Evolutionary conservation across 2,797 vertebrate genomes (phyloP).

Genomic region (Gallinago stenura): DNA sequence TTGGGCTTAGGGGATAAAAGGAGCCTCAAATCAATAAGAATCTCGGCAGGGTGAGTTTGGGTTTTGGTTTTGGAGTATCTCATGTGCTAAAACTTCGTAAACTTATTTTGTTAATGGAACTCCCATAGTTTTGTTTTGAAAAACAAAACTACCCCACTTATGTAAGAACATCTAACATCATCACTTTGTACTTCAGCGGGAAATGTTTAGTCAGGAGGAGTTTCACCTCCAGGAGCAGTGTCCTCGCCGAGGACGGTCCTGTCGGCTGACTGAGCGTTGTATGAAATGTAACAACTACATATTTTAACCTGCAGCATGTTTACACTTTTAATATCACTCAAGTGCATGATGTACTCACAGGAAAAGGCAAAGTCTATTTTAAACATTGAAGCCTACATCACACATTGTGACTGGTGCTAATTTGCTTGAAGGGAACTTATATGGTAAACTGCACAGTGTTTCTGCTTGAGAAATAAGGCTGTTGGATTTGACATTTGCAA

Average conservation of each 20-base stretch:
- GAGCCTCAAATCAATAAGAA: neutral
- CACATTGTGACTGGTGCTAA: constrained; percentile 39
- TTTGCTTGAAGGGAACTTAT: constrained; percentile 25
- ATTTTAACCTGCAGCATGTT: constrained; percentile 51
- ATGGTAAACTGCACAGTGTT: constrained; percentile 7
- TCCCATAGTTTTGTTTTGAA: neutral
- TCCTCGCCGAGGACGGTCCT: neutral
- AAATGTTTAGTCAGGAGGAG: neutral
- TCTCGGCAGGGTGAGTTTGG: neutral
- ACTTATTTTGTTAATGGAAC: neutral
- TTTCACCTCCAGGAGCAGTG: neutral
- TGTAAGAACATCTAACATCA: neutral
- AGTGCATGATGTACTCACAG: constrained; percentile 23
- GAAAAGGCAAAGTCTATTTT: constrained; percentile 47
- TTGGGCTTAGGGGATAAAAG: neutral
- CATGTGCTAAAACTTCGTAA: neutral
- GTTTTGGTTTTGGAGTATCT: neutral
- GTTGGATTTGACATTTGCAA: constrained; percentile 42
- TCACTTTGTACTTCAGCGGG: neutral
- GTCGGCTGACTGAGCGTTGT: neutral
- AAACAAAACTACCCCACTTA: neutral
- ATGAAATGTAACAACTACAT: neutral
- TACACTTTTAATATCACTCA: constrained; percentile 30
- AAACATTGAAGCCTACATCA: constrained; percentile 31
- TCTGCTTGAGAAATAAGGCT: neutral